phyloP scores from a whole-genome alignment of 2,113 vertebrate species.

The Brachyistius frenatus region DNA sequence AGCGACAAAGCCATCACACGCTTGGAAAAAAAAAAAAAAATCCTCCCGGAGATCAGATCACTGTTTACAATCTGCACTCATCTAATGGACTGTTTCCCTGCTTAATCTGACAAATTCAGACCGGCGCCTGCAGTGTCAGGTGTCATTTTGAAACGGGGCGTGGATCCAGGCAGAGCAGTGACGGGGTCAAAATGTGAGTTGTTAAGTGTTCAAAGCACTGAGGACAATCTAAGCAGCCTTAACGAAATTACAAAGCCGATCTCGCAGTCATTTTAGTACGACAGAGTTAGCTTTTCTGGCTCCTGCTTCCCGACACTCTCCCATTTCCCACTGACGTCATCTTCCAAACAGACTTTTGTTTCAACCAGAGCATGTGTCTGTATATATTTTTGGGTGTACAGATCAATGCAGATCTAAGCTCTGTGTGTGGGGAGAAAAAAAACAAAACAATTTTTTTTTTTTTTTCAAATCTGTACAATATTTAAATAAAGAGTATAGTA shows the following conservation, averaged over 20 bases:
- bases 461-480: slow-evolving; percentile 94
- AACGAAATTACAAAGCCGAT: slow-evolving; percentile 49
- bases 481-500: slow-evolving; percentile 96
- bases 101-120: slow-evolving; percentile 14
- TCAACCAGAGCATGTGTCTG: slow-evolving; percentile 48
- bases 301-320: slow-evolving; percentile 34
- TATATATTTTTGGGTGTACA: slow-evolving; percentile 40
- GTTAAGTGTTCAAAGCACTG: slow-evolving; percentile 16
- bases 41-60: slow-evolving; percentile 17
- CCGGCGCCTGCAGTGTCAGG: neutral
- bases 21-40: slow-evolving; percentile 8
- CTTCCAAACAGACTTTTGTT: slow-evolving; percentile 33
- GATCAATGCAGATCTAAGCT: slow-evolving; percentile 87
- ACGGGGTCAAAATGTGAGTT: slow-evolving; percentile 23
- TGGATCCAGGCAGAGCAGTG: neutral
- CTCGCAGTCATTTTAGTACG: slow-evolving; percentile 25
- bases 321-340: neutral
- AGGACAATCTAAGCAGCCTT: slow-evolving; percentile 73
- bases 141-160: slow-evolving; percentile 6
- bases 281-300: slow-evolving; percentile 14
- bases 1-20: slow-evolving; percentile 52
- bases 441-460: no score
- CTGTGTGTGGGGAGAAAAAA: slow-evolving; percentile 85
- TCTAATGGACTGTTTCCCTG: slow-evolving; percentile 11
- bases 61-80: slow-evolving; percentile 50